These are phyloP conservation scores for Mustela nigripes DNA, from an alignment of 2,113 vertebrate species.

Conservation along the genomic window DNA sequence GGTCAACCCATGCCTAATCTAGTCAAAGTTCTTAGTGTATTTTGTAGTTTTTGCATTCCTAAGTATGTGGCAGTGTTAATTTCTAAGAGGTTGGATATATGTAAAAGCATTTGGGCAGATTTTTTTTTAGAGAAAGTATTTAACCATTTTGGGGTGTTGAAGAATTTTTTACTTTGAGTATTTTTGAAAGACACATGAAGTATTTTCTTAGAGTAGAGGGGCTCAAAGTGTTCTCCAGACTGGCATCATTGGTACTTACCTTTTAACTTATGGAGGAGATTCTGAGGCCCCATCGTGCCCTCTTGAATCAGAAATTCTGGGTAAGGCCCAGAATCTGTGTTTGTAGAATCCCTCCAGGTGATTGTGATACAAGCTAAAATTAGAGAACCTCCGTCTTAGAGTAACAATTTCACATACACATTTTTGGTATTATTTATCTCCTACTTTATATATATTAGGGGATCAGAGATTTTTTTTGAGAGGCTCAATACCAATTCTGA, in stretches of 20 bases:
- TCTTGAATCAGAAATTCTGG: not conserved
- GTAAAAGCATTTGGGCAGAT: slow-evolving; percentile 1
- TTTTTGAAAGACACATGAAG: not conserved
- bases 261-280: not conserved
- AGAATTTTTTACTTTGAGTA: not conserved
- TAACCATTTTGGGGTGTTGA: not conserved
- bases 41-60: not conserved
- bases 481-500: not conserved
- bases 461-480: not conserved
- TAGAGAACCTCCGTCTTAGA: not conserved
- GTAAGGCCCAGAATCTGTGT: not conserved
- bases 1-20: not conserved
- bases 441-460: not conserved
- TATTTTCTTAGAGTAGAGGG: not conserved
- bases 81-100: slow-evolving; percentile 6
- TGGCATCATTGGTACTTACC: not conserved
- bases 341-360: not conserved
- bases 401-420: not conserved
- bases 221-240: not conserved
- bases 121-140: slow-evolving; percentile 31
- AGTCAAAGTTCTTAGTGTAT: not conserved
- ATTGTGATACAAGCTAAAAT: not conserved
- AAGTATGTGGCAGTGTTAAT: not conserved
- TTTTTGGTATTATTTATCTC: slow-evolving; percentile 18
- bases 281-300: not conserved